Evolutionary conservation across 2,888 invertebrate genomes (phyloP), one percentile per base, ranked within the genome.

Genomic region (Philereme transversata): DNA sequence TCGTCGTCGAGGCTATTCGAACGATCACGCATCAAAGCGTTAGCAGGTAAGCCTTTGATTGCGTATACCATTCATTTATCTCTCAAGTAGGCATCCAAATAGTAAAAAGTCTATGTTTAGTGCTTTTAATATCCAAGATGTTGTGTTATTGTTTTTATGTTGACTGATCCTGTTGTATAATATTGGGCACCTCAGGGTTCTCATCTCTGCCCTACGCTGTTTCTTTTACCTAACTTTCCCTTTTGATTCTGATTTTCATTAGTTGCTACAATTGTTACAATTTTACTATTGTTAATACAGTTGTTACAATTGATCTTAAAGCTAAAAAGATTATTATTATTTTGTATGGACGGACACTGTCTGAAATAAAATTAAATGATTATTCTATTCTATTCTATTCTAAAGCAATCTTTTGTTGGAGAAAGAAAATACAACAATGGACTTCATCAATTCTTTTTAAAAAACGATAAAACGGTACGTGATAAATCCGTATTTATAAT

Each of bases 1-100:
- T 99, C 98, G 78, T 99, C 99, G 78, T 99, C 99, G 79, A 96
- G 99, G 85, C 96, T 99, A 72, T 99, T 99, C 94, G 99, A 99
- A 94, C 95, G 99, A 91, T 99, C 99, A 82, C 96, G 99, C 85
- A 99, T 99, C 84, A 99, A 99, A 94, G 99, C 99, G 74, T 94
- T 99, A 83, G 99, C 99, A 84, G 99, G 98, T 98, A 77, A 90
- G 91, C 77, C 10, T 58, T 5, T 9, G 47, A 47, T 47, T 35
- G 9, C 34, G 34, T 47, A 6, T 35, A 35, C 33, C 46, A 46
- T 46, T 5, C 7, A 46, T 22, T 46, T 46, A 33, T 46, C 3
- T 9, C 8, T 46, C 7, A 46, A 43, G 2, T 10, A 46, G 33
- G 7, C 4, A 22, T 7, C 33, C 7, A 33, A 33, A 5, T 46